phyloP scores from a whole-genome alignment of 1,140 invertebrate species.

The Calycopis cecrops region DNA sequence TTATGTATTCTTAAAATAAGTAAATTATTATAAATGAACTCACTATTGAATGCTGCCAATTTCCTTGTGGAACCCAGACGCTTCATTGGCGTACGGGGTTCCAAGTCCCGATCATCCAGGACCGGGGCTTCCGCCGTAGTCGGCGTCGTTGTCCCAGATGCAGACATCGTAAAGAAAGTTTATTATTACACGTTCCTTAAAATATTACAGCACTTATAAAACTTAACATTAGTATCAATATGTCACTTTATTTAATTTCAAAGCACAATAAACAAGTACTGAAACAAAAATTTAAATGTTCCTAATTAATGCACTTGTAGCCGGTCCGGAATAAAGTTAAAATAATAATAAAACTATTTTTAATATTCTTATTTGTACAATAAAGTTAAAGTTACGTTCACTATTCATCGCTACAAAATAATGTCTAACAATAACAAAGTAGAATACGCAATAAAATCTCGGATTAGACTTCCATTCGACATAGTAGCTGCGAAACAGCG shows the following conservation, averaged over 20 bases:
- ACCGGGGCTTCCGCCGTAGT: slow-evolving; percentile 37
- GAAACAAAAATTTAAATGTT: neutral
- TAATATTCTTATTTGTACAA: no score
- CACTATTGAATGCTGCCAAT: slow-evolving; percentile 85
- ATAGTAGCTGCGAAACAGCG: no score
- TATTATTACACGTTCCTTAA: neutral
- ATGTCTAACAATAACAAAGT: no score
- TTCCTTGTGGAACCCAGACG: slow-evolving; percentile 86
- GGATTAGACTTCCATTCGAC: no score
- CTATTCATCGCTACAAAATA: no score
- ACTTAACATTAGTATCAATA: neutral
- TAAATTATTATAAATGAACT: slow-evolving; percentile 60
- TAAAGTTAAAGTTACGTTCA: no score
- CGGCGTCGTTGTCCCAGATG: slow-evolving; percentile 48
- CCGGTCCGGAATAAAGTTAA: no score
- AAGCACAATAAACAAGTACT: slow-evolving; percentile 1
- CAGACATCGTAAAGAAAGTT: slow-evolving; percentile 26
- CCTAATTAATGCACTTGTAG: no score
- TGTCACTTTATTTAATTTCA: neutral
- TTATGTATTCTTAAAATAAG: slow-evolving; percentile 1
- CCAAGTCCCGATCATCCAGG: slow-evolving; percentile 76
- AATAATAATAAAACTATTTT: no score
- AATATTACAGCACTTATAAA: slow-evolving; percentile 11
- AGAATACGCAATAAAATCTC: no score
- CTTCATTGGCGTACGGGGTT: slow-evolving; percentile 85